phyloP scores from a whole-genome alignment of 2,797 vertebrate species.

The Gymnoscopelus braueri region DNA sequence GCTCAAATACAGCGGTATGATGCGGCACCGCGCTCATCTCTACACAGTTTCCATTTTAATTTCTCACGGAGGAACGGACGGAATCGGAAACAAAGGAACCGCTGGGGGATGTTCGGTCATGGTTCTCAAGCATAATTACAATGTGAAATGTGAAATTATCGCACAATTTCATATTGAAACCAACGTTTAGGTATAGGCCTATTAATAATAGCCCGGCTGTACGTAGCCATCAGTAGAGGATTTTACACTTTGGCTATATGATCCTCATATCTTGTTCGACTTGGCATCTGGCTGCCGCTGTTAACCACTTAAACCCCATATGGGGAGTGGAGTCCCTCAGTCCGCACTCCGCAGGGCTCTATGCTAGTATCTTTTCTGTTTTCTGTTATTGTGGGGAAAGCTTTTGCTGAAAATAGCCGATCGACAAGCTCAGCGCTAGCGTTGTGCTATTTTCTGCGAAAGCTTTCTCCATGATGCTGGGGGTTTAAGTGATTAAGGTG shows the following conservation, averaged over 20 bases:
- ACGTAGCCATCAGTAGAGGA: conserved; percentile 3
- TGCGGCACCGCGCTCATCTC: conserved; percentile 66
- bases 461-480: too few relatives aligned
- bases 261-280: conserved; percentile 18
- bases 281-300: conserved; percentile 28
- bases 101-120: not conserved
- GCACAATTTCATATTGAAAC: conserved; percentile 12
- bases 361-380: too few relatives aligned
- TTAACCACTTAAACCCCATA: too few relatives aligned
- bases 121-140: conserved; percentile 1
- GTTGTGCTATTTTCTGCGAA: too few relatives aligned
- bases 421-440: too few relatives aligned
- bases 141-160: not conserved
- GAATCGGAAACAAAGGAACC: conserved; percentile 51
- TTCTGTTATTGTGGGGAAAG: too few relatives aligned
- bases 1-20: conserved; percentile 67
- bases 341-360: too few relatives aligned
- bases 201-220: not conserved
- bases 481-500: conserved; percentile 32
- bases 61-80: conserved; percentile 61
- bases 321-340: too few relatives aligned
- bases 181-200: conserved; percentile 4
- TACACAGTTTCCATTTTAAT: conserved; percentile 70
- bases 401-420: too few relatives aligned
- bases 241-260: not conserved